These are phyloP conservation scores for Actenoides hombroni DNA, from an alignment of 2,113 vertebrate genomes.

Conservation along the genomic window DNA sequence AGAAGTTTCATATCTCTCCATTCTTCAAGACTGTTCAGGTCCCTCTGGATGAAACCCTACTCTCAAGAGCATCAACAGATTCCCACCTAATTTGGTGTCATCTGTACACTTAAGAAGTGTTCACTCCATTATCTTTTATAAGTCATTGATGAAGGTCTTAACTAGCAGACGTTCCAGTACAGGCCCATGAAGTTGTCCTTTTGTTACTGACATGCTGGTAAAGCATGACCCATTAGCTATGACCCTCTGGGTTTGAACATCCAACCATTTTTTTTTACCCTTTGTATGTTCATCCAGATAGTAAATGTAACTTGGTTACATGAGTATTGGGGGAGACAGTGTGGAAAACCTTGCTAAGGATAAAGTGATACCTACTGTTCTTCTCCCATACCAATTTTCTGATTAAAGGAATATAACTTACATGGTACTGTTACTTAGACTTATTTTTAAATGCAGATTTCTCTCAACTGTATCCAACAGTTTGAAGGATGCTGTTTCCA, in stretches of 20 bases:
- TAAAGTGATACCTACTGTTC: not conserved
- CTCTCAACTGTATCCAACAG: not conserved
- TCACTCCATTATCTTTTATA: not conserved
- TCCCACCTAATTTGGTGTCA: not conserved
- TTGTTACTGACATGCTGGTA: rapidly evolving
- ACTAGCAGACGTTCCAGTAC: not conserved
- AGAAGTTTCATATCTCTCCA: not conserved
- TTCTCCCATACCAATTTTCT: not conserved
- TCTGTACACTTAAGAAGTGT: not conserved
- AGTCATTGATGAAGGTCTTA: not conserved
- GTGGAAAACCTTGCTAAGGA: not conserved
- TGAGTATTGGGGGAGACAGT: not conserved
- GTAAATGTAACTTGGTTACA: not conserved
- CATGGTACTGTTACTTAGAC: not conserved
- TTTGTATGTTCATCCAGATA: not conserved
- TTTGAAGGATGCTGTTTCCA: not conserved
- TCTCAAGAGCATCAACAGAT: not conserved
- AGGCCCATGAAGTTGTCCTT: not conserved
- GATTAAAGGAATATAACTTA: not conserved
- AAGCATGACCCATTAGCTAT: rapidly evolving
- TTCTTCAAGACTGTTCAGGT: not conserved
- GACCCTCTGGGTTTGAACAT: not conserved
- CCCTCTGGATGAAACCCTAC: not conserved
- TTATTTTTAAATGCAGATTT: not conserved
- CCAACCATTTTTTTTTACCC: not conserved